These are phyloP conservation scores for Colinus virginianus DNA, from an alignment of 2,113 vertebrate genomes.

Conservation along the genomic window DNA sequence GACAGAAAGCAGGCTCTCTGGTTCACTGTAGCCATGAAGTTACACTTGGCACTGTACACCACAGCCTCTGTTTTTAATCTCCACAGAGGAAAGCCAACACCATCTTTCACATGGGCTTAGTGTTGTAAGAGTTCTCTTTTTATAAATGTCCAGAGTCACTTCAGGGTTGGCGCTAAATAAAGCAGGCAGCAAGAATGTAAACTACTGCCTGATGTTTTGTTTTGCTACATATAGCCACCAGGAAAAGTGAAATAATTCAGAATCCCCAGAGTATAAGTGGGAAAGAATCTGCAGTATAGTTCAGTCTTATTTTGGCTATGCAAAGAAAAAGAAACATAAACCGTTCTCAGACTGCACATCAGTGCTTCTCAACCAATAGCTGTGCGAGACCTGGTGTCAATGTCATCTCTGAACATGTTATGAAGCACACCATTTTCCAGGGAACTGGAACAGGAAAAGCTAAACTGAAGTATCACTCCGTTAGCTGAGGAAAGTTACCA, in stretches of 20 bases:
- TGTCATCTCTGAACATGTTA: not conserved
- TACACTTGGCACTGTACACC: conserved; percentile 28
- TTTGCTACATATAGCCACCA: conserved; percentile 60
- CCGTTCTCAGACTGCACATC: conserved; percentile 2
- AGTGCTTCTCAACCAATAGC: not conserved
- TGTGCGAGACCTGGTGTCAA: not conserved
- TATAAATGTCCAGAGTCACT: conserved; percentile 51
- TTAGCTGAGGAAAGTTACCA: not conserved
- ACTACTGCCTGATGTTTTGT: conserved; percentile 49
- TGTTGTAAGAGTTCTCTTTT: conserved; percentile 52
- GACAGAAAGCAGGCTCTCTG: conserved; percentile 9
- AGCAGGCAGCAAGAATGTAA: conserved; percentile 62
- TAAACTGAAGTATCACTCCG: not conserved
- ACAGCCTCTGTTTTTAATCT: conserved; percentile 49
- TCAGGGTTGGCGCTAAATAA: conserved; percentile 56
- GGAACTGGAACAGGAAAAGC: not conserved
- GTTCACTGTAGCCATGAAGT: not conserved
- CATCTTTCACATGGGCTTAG: conserved; percentile 51
- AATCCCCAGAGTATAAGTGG: conserved; percentile 26
- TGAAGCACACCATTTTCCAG: not conserved
- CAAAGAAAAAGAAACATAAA: conserved; percentile 17
- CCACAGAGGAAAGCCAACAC: conserved; percentile 10
- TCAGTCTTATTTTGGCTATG: conserved; percentile 19
- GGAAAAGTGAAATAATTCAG: conserved; percentile 47
- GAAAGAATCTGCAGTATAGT: conserved; percentile 29